Base-by-base conservation (phyloP, 2,797 vertebrate genomes). In the Chaenodraco wilsoni region DNA sequence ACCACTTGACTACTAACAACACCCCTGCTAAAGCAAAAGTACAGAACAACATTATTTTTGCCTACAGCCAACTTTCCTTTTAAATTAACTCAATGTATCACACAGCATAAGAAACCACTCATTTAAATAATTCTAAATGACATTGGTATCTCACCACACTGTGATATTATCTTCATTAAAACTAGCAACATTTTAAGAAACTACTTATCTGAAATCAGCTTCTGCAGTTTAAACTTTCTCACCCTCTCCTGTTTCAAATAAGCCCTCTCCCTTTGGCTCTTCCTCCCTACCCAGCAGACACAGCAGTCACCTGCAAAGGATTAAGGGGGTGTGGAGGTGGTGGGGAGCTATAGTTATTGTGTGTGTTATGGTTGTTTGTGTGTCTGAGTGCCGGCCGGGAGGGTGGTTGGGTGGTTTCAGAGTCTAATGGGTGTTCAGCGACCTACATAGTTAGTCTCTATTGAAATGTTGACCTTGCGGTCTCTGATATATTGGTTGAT, bases 231-330 rank as follows among this genome's bases (percentile, higher is more conserved):
- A 74, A 76, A 69, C 21, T 13, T 82, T 74, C 58, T 75, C 68
- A 57, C 19, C 33, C 67, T 56, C 50, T 79, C 50, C 13, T 46
- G 23, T 73, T 82, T 74, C 43, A 69, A 59, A 58, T 56, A 43
- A 41, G 16, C 55, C 60, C 44, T 49, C 65, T 79, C 61, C 27
- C 59, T 54, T 9, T 40, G 46, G 44, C n/a, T 82, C 69, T 58
- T 82, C 72, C 67, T 72, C 67, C 1, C 17, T 17, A 40, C 45
- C 57, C 72, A 49, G 72, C 81, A 85, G 65, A 74, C 71, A 72
- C 69, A 72, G 46, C 72, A 79, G 87, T 93, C 91, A 92, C 90
- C 90, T 93, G 91, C 89, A 90, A 82, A 82, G 90, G 86, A 92
- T 92, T 92, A 93, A 87, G 65, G 74, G 73, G 44, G 55, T 74